Percentiles rank a stretch among this genome's conserved stretches.
These are phyloP conservation scores for Parthenolecanium corni DNA, from an alignment of 2,888 invertebrate genomes.

Conservation along the genomic window DNA sequence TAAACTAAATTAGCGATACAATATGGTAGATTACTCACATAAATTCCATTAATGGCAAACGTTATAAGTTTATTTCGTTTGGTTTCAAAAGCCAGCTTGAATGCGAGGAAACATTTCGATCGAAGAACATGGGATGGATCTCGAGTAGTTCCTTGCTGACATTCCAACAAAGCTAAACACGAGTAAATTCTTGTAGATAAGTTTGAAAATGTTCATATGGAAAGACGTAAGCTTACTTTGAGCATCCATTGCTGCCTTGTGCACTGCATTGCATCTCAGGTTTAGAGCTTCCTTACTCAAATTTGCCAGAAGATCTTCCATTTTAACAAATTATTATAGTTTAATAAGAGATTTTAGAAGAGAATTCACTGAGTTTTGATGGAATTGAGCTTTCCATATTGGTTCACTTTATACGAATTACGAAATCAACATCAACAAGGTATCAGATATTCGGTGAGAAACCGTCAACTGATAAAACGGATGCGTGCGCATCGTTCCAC, in stretches of 20 bases:
- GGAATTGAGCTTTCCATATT: no score
- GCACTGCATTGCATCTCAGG: constrained; percentile 60
- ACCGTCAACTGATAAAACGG: no score
- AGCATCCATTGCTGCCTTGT: constrained; percentile 75
- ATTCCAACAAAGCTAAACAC: constrained; percentile 59
- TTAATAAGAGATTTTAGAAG: no score
- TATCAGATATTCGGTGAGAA: no score
- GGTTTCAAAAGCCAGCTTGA: constrained; percentile 78
- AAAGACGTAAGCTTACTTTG: constrained; percentile 49
- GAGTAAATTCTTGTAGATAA: background rate
- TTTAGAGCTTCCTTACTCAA: constrained; percentile 74
- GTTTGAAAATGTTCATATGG: background rate
- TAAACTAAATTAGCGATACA: background rate
- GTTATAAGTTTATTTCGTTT: constrained; percentile 73
- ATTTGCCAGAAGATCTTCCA: constrained; percentile 79
- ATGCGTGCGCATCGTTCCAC: no score
- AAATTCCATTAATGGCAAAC: constrained; percentile 74
- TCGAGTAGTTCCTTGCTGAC: constrained; percentile 63
- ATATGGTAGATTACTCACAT: constrained; percentile 50
- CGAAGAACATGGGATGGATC: constrained; percentile 73
- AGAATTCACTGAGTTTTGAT: no score
- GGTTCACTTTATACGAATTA: no score
- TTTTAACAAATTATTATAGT: constrained; percentile 39
- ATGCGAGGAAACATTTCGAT: constrained; percentile 68
- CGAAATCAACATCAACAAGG: no score